Conservation (phyloP, 2,797 vertebrate genomes). For the Manis javanica region DNA sequence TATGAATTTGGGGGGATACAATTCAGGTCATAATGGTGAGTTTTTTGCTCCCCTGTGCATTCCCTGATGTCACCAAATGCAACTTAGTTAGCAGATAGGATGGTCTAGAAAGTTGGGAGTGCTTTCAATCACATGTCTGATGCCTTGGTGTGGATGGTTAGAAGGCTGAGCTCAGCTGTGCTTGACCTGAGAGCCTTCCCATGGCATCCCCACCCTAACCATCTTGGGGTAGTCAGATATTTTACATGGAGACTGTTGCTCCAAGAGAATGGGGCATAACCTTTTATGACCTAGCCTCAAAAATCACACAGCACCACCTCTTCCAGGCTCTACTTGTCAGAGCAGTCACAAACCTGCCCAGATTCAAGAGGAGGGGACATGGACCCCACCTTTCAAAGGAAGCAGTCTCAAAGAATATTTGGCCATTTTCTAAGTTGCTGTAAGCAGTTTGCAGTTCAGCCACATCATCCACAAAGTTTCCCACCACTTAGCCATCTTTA, state of each 20-base stretch:
- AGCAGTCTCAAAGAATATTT: not conserved
- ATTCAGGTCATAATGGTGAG: not conserved
- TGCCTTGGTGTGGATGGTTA: not conserved
- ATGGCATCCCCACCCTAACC: not conserved
- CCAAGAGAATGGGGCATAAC: not conserved
- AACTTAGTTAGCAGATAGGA: not conserved
- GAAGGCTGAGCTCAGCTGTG: not conserved
- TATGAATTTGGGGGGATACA: not conserved
- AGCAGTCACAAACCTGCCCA: not conserved
- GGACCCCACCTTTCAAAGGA: not conserved
- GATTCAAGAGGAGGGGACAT: not conserved
- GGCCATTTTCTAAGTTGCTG: not conserved
- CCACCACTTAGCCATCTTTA: not conserved
- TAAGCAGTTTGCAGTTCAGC: not conserved
- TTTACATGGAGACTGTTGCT: not conserved
- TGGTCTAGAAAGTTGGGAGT: not conserved
- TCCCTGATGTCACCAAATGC: not conserved
- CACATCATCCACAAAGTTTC: not conserved
- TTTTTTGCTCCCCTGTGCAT: not conserved
- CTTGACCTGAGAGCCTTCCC: not conserved
- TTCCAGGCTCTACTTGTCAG: not conserved
- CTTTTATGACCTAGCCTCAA: not conserved
- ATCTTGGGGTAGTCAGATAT: not conserved
- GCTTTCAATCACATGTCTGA: not conserved
- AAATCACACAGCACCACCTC: not conserved